Percentiles rank a stretch among this genome's conserved stretches.
These are phyloP conservation scores for Diadumene lineata DNA, from an alignment of 92 coral and sea anemone species.

Conservation along the genomic window DNA sequence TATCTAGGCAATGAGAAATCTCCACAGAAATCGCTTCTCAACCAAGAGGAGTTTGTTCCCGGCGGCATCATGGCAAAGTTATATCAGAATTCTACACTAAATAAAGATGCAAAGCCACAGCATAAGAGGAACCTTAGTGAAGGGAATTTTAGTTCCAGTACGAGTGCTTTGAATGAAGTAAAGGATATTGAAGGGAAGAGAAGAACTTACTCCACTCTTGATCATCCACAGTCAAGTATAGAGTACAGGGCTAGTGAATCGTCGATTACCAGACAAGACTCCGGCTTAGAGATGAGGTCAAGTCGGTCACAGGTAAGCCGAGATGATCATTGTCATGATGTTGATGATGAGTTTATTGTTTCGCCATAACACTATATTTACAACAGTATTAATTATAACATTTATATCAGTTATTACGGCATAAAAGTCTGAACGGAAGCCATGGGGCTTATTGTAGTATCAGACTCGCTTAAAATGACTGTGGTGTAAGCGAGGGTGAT, in stretches of 20 bases:
- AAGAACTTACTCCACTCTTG: conserved; percentile 70
- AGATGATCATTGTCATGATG: neutral
- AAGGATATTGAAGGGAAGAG: conserved; percentile 51
- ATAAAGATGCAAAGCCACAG: conserved; percentile 19
- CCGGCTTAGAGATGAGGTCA: conserved; percentile 10
- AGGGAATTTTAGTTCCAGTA: conserved; percentile 47
- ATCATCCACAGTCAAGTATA: conserved; percentile 26
- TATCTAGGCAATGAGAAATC: conserved; percentile 90
- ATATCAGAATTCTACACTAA: conserved; percentile 34
- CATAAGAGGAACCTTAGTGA: conserved; percentile 78
- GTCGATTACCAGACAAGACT: conserved; percentile 1
- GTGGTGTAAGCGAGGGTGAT: too few species aligned
- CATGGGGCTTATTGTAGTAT: too few species aligned
- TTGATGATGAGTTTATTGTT: conserved; percentile 38
- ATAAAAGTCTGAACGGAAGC: too few species aligned
- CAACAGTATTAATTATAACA: too few species aligned
- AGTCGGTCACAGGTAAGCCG: conserved; percentile 29
- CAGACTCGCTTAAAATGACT: too few species aligned
- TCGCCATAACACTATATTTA: too few species aligned
- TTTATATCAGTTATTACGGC: too few species aligned
- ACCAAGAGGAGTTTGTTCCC: conserved; percentile 59
- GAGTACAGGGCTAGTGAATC: conserved; percentile 11
- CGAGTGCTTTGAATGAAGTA: conserved; percentile 14
- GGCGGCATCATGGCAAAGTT: conserved; percentile 78
- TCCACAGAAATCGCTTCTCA: conserved; percentile 47